Evolutionary conservation across 1,140 invertebrate species (phyloP).

Genomic region (Drosophila guanche): DNA sequence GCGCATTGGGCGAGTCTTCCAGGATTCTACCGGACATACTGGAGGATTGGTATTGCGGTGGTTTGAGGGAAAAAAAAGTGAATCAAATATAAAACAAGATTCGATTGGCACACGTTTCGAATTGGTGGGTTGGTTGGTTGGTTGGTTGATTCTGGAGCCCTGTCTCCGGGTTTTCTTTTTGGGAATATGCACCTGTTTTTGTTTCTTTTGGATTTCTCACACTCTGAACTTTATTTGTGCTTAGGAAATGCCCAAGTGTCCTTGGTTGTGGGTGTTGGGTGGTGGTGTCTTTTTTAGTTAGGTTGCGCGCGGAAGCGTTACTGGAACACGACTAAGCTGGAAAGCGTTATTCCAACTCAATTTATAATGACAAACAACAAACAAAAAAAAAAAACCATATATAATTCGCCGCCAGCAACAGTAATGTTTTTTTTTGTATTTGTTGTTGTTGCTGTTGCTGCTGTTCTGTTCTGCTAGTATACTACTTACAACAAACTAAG

Average conservation of each 20-base stretch:
- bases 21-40: conserved; percentile 82
- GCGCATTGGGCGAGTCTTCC: conserved; percentile 84
- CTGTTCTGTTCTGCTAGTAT: conserved; percentile 43
- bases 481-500: conserved; percentile 71
- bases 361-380: conserved; percentile 81
- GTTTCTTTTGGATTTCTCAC: conserved; percentile 9
- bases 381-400: conserved; percentile 51
- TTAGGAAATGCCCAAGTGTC: conserved; percentile 15
- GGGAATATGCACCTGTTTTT: conserved; percentile 25
- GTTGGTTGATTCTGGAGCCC: neutral
- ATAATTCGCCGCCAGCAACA: conserved; percentile 18
- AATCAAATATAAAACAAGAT: conserved; percentile 43
- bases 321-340: conserved; percentile 83
- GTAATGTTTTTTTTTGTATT: conserved; percentile 28
- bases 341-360: conserved; percentile 75
- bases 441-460: conserved; percentile 49
- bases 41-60: conserved; percentile 25
- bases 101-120: conserved; percentile 26
- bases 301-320: conserved; percentile 78
- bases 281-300: conserved; percentile 9
- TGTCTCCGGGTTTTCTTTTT: neutral
- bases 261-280: conserved; percentile 12
- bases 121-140: neutral
- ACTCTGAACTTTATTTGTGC: conserved; percentile 8
- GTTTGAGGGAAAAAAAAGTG: conserved; percentile 19